Evolutionary conservation across 37 sponge, comb jelly and placozoan species (phyloP).

Genomic region (Aplysina aerophoba): DNA sequence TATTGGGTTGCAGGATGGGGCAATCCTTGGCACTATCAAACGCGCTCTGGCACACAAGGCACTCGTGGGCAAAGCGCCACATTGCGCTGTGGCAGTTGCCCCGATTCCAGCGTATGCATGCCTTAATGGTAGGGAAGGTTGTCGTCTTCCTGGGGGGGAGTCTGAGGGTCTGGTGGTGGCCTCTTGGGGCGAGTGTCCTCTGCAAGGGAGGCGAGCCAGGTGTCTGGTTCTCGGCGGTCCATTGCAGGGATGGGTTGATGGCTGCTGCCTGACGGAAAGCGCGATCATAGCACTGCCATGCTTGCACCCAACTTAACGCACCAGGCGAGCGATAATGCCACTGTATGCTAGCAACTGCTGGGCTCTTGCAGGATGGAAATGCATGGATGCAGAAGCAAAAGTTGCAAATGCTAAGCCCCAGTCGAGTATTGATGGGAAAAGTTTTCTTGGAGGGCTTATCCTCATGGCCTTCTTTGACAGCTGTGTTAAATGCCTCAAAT

Average conservation of each 20-base stretch:
- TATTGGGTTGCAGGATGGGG: not conserved
- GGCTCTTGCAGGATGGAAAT: not conserved
- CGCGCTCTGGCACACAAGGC: not conserved
- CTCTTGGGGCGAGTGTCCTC: not conserved
- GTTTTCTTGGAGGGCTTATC: not conserved
- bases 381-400: not conserved
- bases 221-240: slow-evolving; percentile 27
- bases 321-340: slow-evolving; percentile 14
- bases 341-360: slow-evolving; percentile 23
- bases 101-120: slow-evolving; percentile 18
- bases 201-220: slow-evolving; percentile 24
- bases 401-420: slow-evolving; percentile 31
- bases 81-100: not conserved
- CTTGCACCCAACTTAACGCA: not conserved
- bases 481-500: not conserved
- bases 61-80: not conserved
- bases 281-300: slow-evolving; percentile 19
- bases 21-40: not conserved
- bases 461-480: slow-evolving; percentile 6
- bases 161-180: slow-evolving; percentile 1
- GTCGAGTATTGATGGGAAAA: not conserved
- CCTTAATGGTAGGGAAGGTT: not conserved
- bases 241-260: slow-evolving; percentile 7
- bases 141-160: not conserved
- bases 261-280: slow-evolving; percentile 35